Conservation (phyloP, 2,113 vertebrate genomes). For the Ochotona curzoniae region DNA sequence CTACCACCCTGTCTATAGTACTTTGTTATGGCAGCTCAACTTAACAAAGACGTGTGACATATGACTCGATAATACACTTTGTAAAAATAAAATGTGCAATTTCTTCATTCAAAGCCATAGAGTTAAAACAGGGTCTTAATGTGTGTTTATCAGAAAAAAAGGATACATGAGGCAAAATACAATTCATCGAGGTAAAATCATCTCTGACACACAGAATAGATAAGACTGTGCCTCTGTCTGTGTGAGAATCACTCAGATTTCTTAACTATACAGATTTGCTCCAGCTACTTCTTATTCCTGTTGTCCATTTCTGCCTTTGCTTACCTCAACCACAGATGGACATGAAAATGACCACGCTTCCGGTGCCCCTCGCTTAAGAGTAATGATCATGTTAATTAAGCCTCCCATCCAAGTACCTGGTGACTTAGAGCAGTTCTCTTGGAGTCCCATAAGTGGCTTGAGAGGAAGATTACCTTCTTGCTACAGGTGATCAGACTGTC, state of each 20-base stretch:
- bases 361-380: not conserved
- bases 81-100: not conserved
- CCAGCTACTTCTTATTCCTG: not conserved
- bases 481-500: not conserved
- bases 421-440: not conserved
- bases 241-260: not conserved
- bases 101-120: not conserved
- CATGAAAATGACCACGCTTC: not conserved
- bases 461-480: not conserved
- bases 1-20: too few species aligned
- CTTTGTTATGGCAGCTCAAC: not conserved
- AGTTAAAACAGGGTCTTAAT: not conserved
- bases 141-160: not conserved
- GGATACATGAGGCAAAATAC: not conserved
- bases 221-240: not conserved
- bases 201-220: not conserved
- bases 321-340: not conserved
- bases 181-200: not conserved
- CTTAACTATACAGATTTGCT: not conserved
- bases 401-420: not conserved
- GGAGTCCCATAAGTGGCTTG: not conserved
- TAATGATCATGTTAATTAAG: not conserved
- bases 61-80: not conserved
- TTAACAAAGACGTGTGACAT: not conserved
- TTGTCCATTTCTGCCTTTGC: not conserved